Evolutionary conservation across 1,140 invertebrate species (phyloP).

Genomic region (Orchesella cincta): DNA sequence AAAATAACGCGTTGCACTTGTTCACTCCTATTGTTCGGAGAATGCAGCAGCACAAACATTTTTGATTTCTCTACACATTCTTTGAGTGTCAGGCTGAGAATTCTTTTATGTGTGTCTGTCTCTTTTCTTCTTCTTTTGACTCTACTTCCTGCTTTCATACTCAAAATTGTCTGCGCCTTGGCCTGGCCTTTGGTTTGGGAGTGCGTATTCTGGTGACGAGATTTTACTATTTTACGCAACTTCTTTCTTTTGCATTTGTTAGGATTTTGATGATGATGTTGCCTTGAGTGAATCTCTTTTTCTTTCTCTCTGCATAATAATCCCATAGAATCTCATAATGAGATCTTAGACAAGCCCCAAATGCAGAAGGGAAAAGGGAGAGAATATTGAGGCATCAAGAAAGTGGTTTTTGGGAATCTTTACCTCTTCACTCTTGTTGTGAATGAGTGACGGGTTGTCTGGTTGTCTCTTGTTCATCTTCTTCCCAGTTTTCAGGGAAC

Average conservation of each 20-base stretch:
- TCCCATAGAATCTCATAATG: background rate
- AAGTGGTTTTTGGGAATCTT: background rate
- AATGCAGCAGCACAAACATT: too few species aligned
- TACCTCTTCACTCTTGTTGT: background rate
- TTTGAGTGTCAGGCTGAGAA: too few species aligned
- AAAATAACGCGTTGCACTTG: too few species aligned
- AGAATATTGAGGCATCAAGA: background rate
- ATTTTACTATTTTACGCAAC: background rate
- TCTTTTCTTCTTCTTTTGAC: too few species aligned
- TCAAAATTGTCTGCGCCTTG: too few species aligned
- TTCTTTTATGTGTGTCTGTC: too few species aligned
- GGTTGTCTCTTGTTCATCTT: slow-evolving; percentile 6
- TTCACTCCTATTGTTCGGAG: too few species aligned
- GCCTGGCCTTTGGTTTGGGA: too few species aligned
- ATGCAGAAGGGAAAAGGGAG: background rate
- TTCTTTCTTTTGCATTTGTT: background rate
- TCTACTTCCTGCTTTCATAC: too few species aligned
- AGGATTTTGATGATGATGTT: background rate
- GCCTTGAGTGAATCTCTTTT: background rate
- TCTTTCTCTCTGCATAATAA: background rate
- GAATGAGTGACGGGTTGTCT: slow-evolving; percentile 12
- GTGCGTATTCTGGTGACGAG: too few species aligned
- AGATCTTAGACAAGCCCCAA: background rate
- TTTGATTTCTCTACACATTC: too few species aligned
- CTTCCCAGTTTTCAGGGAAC: too few species aligned